Evolutionary conservation across 1,140 invertebrate species (phyloP).

Genomic region (Heliconius himera): DNA sequence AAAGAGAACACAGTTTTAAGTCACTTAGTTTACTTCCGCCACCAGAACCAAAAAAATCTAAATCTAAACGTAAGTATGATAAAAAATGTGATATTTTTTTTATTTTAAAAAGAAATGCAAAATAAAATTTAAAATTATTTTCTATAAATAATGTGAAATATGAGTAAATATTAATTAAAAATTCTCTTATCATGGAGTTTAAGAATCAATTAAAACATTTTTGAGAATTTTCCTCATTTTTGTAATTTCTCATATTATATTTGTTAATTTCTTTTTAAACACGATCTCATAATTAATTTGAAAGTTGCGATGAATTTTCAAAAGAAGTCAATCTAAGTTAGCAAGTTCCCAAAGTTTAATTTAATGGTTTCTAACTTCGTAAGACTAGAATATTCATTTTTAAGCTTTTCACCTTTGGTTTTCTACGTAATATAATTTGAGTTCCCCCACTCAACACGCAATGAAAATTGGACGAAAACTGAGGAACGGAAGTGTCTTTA

Average conservation of each 20-base stretch:
- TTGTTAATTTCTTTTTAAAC: slow-evolving; percentile 3
- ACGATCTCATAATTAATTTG: slow-evolving; percentile 4
- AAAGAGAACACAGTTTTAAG: too few species aligned
- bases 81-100: too few species aligned
- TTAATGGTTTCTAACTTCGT: slow-evolving; percentile 1
- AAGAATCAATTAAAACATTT: neutral
- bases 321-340: slow-evolving; percentile 14
- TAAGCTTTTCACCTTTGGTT: neutral
- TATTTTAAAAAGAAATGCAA: too few species aligned
- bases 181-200: neutral
- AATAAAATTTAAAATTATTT: too few species aligned
- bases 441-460: too few species aligned
- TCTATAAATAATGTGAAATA: too few species aligned
- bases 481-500: too few species aligned
- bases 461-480: too few species aligned
- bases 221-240: slow-evolving; percentile 4
- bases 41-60: too few species aligned
- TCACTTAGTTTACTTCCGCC: too few species aligned
- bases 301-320: slow-evolving; percentile 2
- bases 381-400: slow-evolving; percentile 8
- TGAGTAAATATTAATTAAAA: neutral
- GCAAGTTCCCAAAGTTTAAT: slow-evolving; percentile 6
- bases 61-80: too few species aligned
- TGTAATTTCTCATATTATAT: neutral
- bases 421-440: neutral